Evolutionary conservation across 1,140 invertebrate species (phyloP).

Genomic region (Drosophila hydei): DNA sequence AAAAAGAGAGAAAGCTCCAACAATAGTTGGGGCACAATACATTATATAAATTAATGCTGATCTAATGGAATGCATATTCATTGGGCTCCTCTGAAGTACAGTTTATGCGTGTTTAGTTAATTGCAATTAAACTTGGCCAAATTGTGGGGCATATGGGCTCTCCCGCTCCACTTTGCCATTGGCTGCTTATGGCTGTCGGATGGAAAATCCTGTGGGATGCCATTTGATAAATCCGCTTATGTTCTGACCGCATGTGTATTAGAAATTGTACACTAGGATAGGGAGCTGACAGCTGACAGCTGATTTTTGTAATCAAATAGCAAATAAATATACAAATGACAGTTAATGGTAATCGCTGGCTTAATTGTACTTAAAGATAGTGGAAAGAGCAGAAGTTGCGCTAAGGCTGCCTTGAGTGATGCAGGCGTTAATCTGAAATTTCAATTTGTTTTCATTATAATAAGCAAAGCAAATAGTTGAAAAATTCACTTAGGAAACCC

Average conservation of each 20-base stretch:
- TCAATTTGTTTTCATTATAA: not conserved
- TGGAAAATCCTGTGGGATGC: not conserved
- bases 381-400: too few relatives aligned
- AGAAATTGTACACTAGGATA: not conserved
- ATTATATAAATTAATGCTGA: conserved; percentile 80
- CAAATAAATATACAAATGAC: conserved; percentile 9
- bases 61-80: conserved; percentile 81
- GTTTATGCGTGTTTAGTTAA: conserved; percentile 71
- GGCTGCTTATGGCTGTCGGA: conserved; percentile 14
- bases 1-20: conserved; percentile 11
- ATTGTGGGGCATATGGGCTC: not conserved
- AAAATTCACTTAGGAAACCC: too few relatives aligned
- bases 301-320: conserved; percentile 5
- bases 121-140: conserved; percentile 65
- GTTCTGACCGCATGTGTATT: conserved; percentile 13
- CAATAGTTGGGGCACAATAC: conserved; percentile 66
- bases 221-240: conserved; percentile 37
- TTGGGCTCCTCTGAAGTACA: conserved; percentile 50
- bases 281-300: conserved; percentile 28
- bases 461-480: too few relatives aligned
- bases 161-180: not conserved
- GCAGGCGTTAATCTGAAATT: not conserved
- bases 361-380: too few relatives aligned
- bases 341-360: not conserved
- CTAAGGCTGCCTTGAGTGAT: too few relatives aligned